A percentile compares a stretch with the other conserved stretches of the same genome.
These are phyloP conservation scores for Amiota communis DNA, from an alignment of 2,888 invertebrate species.

Conservation along the genomic window DNA sequence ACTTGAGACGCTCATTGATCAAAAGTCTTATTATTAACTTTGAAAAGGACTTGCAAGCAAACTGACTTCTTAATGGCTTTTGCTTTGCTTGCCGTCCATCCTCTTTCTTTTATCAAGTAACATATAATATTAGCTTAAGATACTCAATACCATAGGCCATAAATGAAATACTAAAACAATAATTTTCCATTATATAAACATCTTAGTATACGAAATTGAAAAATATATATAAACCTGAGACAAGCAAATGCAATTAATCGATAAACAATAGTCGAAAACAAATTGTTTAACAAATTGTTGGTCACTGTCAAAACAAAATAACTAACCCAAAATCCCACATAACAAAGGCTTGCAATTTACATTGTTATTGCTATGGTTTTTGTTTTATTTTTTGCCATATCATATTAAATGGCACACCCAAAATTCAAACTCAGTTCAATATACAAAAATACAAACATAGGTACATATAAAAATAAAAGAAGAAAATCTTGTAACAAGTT, in stretches of 20 bases:
- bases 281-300: conserved; percentile 55
- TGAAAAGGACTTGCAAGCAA: no score
- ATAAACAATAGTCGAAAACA: conserved; percentile 40
- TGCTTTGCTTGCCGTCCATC: no score
- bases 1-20: no score
- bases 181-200: no score
- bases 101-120: no score
- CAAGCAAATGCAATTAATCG: conserved; percentile 11
- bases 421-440: background rate
- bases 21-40: no score
- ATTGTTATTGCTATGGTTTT: background rate
- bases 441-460: background rate
- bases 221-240: background rate
- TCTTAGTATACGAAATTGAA: no score
- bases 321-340: conserved; percentile 18
- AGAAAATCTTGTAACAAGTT: conserved; percentile 13
- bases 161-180: no score
- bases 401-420: background rate
- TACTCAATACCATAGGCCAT: no score
- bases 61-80: no score
- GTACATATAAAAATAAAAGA: background rate
- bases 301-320: conserved; percentile 48
- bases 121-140: no score
- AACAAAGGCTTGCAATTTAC: background rate
- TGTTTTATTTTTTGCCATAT: background rate